These are phyloP conservation scores for Gymnothorax javanicus DNA, from an alignment of 2,797 vertebrate genomes.

Conservation along the genomic window DNA sequence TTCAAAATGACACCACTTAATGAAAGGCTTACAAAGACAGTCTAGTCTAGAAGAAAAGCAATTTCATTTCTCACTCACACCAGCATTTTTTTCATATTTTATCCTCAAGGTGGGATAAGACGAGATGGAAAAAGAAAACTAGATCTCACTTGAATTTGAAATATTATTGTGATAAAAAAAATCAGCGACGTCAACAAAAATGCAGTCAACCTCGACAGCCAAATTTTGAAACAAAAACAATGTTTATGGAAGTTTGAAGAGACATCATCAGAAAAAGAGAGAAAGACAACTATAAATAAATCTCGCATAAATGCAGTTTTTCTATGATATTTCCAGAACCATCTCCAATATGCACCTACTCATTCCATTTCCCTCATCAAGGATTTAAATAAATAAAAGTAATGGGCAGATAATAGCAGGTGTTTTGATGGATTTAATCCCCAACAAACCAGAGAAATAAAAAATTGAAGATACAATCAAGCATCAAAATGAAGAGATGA, in stretches of 20 bases:
- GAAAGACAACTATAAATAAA: not conserved
- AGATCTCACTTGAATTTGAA: not conserved
- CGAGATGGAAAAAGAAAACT: not conserved
- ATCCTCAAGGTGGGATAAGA: not conserved
- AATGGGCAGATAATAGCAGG: not conserved
- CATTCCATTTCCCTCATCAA: not conserved
- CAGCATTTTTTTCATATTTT: not conserved
- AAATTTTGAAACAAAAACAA: not conserved
- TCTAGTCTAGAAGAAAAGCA: not conserved
- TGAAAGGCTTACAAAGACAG: not conserved
- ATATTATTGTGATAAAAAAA: not conserved
- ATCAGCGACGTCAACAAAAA: not conserved
- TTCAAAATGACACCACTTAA: conserved; percentile 14
- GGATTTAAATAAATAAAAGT: not conserved
- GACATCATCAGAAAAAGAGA: not conserved
- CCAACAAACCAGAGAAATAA: not conserved
- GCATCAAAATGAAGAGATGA: not conserved
- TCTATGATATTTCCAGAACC: not conserved
- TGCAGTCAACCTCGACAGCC: not conserved
- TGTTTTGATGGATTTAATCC: conserved; percentile 3
- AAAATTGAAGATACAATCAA: conserved; percentile 16
- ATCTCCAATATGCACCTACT: not conserved
- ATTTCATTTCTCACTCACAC: not conserved
- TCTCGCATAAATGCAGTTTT: not conserved
- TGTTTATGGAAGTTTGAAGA: not conserved